Base-by-base conservation (phyloP, 2,888 invertebrate genomes). In the Mythimna lalbum region DNA sequence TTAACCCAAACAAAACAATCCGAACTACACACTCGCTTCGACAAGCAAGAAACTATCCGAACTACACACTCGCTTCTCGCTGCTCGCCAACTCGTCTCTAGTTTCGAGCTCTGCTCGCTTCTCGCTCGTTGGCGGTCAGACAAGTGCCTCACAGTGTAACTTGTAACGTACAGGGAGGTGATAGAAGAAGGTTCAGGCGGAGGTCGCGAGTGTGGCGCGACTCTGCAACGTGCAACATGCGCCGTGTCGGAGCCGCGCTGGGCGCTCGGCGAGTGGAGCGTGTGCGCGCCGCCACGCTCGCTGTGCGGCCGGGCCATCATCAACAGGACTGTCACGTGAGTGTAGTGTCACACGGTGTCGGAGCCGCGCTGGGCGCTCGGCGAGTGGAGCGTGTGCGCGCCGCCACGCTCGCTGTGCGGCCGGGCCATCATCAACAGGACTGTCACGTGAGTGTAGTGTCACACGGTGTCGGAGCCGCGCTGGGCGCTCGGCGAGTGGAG, bases 141-240 rank as follows among this genome's bases (percentile, higher is more conserved):
- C 17, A 43, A 43, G 43, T 19, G 43, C 17, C 43, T 43, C 0
- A 50, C 21, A 23, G 21, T 21, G 12, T 50, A 23, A 21, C 9
- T 53, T 62, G 27, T 36, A 0, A n/a, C 14, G 0, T 9, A 0
- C 78, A 95, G 95, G 77, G 95, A 95, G 77, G 95, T 95, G 69
- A 90, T 95, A 63, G 94, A 95, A 56, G 95, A 95, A 56, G 94
- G 95, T 0, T 92, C 93, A 0, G 94, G 90, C 0, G 95, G 95
- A 1, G 95, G 95, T 0, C 92, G 95, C 6, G 95, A 95, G 75
- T 96, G 95, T 62, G 95, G 95, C 4, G 94, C 95, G 0, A 95
- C 95, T 0, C 80, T 95, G 21, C 95, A 96, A 72, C 92, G 95
- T 1, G 90, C 95, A 0, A 91, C 93, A 9, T 95, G 95, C 82